Evolutionary conservation across 2,888 invertebrate genomes (phyloP).

Genomic region (Nomada hirtipes): DNA sequence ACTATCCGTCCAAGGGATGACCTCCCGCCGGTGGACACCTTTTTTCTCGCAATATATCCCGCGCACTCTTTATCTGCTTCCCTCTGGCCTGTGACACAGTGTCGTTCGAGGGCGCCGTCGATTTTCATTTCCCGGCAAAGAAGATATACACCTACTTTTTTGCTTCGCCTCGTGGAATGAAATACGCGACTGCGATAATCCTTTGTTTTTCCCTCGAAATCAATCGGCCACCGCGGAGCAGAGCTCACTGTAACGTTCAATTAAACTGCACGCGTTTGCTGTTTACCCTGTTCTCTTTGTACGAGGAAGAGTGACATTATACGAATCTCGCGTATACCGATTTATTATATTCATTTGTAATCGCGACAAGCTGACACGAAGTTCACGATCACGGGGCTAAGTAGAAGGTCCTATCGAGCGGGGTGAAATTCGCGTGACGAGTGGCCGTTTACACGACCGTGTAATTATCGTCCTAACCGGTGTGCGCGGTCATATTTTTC

Average conservation of each 20-base stretch:
- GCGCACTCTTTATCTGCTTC: constrained; percentile 17
- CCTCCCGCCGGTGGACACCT: constrained; percentile 21
- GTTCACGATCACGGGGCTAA: background rate
- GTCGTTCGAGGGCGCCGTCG: background rate
- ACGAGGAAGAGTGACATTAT: too few species aligned
- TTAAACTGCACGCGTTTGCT: too few species aligned
- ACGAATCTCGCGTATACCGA: background rate
- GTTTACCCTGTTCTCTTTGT: background rate
- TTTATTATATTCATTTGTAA: constrained; percentile 3
- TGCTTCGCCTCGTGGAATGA: background rate
- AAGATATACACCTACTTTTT: background rate
- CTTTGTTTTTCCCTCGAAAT: constrained; percentile 9
- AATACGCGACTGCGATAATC: background rate
- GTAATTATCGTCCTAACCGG: constrained; percentile 70
- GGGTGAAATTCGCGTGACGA: constrained; percentile 63
- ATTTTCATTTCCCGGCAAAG: background rate
- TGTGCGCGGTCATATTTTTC: constrained; percentile 57
- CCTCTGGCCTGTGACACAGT: constrained; percentile 14
- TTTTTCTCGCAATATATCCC: constrained; percentile 17
- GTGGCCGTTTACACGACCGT: constrained; percentile 59
- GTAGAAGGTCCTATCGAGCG: constrained; percentile 41
- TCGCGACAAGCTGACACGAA: background rate
- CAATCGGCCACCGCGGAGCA: constrained; percentile 20
- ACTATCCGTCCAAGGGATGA: constrained; percentile 27
- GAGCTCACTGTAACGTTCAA: background rate